These are phyloP conservation scores for Apteryx owenii DNA, from an alignment of 2,113 vertebrate genomes.

Conservation along the genomic window DNA sequence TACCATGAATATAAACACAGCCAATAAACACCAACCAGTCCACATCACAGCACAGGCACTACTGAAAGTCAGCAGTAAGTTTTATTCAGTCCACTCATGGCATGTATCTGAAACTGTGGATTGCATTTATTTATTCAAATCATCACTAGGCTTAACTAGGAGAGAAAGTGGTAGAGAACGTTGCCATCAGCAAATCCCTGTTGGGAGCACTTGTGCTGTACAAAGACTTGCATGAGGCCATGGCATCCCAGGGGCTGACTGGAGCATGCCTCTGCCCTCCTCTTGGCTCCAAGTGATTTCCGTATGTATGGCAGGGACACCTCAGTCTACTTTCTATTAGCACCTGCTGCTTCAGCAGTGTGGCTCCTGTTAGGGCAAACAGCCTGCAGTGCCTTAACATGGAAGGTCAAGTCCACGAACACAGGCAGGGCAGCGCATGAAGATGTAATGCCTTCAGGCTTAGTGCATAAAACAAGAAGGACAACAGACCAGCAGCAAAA, in stretches of 20 bases:
- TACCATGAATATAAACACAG: not conserved
- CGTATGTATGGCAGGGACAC: not conserved
- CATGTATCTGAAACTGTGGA: accelerated
- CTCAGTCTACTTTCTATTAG: not conserved
- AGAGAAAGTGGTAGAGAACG: not conserved
- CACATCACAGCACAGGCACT: accelerated
- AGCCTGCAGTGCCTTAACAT: accelerated
- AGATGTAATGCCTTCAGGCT: accelerated
- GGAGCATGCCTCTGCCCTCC: accelerated
- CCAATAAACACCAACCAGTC: not conserved
- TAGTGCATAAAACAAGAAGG: not conserved
- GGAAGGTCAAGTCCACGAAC: not conserved
- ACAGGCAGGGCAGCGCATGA: not conserved
- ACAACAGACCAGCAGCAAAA: accelerated
- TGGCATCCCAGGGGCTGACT: accelerated
- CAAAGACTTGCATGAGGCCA: not conserved
- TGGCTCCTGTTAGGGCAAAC: not conserved
- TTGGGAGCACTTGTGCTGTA: not conserved
- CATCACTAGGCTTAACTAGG: not conserved
- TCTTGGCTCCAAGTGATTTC: not conserved
- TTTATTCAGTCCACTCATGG: not conserved
- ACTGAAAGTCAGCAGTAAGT: not conserved
- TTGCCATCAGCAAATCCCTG: not conserved
- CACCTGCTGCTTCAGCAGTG: not conserved
- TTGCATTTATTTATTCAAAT: not conserved